Conservation (phyloP, 2,113 vertebrate species). For the Emydocephalus ijimae region DNA sequence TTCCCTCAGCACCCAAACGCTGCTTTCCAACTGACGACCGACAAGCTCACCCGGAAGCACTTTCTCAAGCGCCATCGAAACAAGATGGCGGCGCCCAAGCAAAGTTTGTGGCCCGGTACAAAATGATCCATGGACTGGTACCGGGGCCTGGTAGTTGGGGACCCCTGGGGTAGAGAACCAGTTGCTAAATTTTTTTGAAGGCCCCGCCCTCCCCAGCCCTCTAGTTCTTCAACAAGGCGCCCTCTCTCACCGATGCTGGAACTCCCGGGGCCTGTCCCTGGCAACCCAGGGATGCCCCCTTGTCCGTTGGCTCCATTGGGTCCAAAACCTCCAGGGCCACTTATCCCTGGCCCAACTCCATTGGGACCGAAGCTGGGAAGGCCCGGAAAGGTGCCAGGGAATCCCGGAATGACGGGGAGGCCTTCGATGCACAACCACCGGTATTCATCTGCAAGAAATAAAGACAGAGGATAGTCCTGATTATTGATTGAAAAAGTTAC, state of each 20-base stretch:
- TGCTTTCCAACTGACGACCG: no score
- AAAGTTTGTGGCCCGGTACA: no score
- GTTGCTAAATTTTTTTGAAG: no score
- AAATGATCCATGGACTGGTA: no score
- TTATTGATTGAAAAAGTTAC: background rate
- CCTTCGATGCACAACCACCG: conserved; percentile 82
- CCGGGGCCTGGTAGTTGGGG: no score
- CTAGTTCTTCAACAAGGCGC: background rate
- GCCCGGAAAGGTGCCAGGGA: conserved; percentile 56
- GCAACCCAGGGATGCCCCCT: conserved; percentile 66
- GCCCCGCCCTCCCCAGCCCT: background rate
- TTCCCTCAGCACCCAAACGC: no score
- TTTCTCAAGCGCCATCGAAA: no score
- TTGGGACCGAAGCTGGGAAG: conserved; percentile 57
- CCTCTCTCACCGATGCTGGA: conserved; percentile 67
- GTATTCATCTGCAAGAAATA: conserved; percentile 77
- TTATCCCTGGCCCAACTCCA: conserved; percentile 57
- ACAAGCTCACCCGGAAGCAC: no score
- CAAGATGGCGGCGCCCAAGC: no score
- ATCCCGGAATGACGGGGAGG: conserved; percentile 67
- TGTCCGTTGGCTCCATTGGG: conserved; percentile 65
- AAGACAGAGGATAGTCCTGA: background rate
- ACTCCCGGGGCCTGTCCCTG: conserved; percentile 64
- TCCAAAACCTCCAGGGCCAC: conserved; percentile 64
- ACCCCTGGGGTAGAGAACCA: no score